These are phyloP conservation scores for Isoperla grammatica DNA, from an alignment of 2,888 invertebrate genomes.

Conservation along the genomic window DNA sequence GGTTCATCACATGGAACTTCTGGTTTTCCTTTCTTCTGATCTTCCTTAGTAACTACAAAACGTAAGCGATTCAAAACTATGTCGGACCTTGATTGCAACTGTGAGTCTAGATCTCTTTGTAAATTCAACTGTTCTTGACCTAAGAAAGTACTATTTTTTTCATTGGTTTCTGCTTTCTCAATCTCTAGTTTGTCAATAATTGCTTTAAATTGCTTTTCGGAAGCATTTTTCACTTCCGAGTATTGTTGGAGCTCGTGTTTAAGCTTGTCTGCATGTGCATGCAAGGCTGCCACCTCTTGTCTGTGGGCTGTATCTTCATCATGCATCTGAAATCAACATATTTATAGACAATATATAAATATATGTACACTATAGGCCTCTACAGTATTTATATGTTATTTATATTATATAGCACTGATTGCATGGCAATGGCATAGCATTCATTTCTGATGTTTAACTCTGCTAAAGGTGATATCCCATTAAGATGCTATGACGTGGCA, in stretches of 20 bases:
- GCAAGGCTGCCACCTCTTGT: slow-evolving; percentile 58
- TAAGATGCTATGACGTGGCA: too few species aligned
- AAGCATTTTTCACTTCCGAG: slow-evolving; percentile 47
- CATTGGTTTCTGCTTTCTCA: slow-evolving; percentile 24
- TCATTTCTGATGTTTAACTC: too few species aligned
- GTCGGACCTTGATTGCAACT: slow-evolving; percentile 25
- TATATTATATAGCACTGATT: too few species aligned
- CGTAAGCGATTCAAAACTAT: slow-evolving; percentile 31
- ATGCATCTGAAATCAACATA: slow-evolving; percentile 56
- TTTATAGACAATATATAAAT: too few species aligned
- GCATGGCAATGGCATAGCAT: too few species aligned
- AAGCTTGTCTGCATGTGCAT: slow-evolving; percentile 59
- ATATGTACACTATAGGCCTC: too few species aligned
- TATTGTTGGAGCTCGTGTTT: slow-evolving; percentile 60
- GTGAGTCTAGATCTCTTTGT: slow-evolving; percentile 24
- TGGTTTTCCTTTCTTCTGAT: slow-evolving; percentile 40
- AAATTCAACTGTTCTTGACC: slow-evolving; percentile 23
- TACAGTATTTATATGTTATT: too few species aligned
- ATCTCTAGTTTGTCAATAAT: slow-evolving; percentile 26
- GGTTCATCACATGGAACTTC: slow-evolving; percentile 42
- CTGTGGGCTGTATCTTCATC: slow-evolving; percentile 57
- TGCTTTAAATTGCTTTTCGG: slow-evolving; percentile 48
- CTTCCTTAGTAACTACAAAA: slow-evolving; percentile 33
- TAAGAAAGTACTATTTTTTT: slow-evolving; percentile 19
- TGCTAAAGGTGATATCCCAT: too few species aligned